Base-by-base conservation (phyloP, 1,140 invertebrate genomes). In the Papilio xuthus region DNA sequence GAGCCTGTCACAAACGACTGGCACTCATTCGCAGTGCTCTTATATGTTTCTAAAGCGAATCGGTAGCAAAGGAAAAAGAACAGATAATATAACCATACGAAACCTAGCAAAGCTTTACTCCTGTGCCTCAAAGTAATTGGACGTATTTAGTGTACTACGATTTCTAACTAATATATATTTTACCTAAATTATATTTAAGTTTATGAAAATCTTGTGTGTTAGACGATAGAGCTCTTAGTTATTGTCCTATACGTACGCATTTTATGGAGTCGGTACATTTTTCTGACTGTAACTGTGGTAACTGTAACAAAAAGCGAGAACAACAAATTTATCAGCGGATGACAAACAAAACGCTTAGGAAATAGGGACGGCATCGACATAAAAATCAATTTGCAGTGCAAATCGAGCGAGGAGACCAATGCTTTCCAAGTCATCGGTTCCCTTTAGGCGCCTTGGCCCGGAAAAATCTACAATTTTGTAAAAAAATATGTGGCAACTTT, bases 331-430 rank as follows among this genome's bases (percentile, higher is more conserved):
- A 67, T 79, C 72, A 76, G 69, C 77, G 63, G 72, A 77, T 84
- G 86, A 87, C 86, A 86, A 89, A 89, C 84, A 88, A 86, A 87
- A 85, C 81, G 78, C 78, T 82, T 82, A 83, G 80, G 37, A 83
- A 81, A 85, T 56, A 85, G 78, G 77, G 82, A 69, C 79, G 79
- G 80, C 80, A 82, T 81, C 85, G 80, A 86, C 83, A 91, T 89
- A 91, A 90, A 91, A 93, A 93, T 92, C 92, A 92, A 92, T 91
- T 93, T 91, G 80, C 88, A 88, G 84, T 90, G 90, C 85, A 92
- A 93, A 93, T 92, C 88, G 90, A 90, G 88, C 90, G 88, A 84
- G 77, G 80, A 89, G 83, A 89, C 88, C 91, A 88, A 89, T 90
- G 85, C 86, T 91, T 93, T 93, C 92, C 92, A 89, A 89, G 87